Evolutionary conservation across 2,113 vertebrate species (phyloP), one percentile per base, ranked within the genome.

Genomic region (Calidris pugnax): DNA sequence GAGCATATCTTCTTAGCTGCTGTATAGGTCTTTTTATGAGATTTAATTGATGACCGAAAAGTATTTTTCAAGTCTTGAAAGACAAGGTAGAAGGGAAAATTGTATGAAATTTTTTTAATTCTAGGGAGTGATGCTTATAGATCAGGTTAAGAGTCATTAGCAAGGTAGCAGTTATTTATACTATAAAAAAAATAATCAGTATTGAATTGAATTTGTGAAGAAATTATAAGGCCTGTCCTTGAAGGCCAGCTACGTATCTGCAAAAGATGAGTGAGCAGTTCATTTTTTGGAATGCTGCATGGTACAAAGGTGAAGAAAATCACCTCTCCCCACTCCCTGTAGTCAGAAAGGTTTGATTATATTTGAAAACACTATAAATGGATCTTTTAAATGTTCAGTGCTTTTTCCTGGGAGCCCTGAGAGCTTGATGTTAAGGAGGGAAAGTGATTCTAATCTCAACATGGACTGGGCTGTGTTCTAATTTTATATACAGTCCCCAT

Each of bases 401-500:
- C 66, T 82, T 80, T 81, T 90, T 83, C 84, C 91, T 96, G 90
- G 93, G 92, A 96, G 87, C 62, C 12, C 77, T 64, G 56, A 95
- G 92, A 91, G 87, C 69, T 93, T 43, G 64, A 47, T 68, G 63
- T 85, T 82, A 68, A 88, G 90, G 91, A 96, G 43, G 88, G 28
- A 94, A 85, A 76, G 45, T 27, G 68, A 78, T 91, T 91, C 66
- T 89, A 84, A 97, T 97, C 91, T 97, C 77, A 33, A 41, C 57
- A 3, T 28, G 88, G 87, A 50, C 89, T 87, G 93, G 73, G 64
- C 95, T 72, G 59, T 63, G 93, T 90, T 93, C 10, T 97, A 48
- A 94, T 97, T 96, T 95, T 97, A 83, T 93, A 87, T 97, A 28
- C 96, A 88, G 97, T 90, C 86, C 66, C 94, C 94, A 92, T 98